These are phyloP conservation scores for Amphiprion clarkii DNA, from an alignment of 2,797 vertebrate genomes.

Conservation along the genomic window DNA sequence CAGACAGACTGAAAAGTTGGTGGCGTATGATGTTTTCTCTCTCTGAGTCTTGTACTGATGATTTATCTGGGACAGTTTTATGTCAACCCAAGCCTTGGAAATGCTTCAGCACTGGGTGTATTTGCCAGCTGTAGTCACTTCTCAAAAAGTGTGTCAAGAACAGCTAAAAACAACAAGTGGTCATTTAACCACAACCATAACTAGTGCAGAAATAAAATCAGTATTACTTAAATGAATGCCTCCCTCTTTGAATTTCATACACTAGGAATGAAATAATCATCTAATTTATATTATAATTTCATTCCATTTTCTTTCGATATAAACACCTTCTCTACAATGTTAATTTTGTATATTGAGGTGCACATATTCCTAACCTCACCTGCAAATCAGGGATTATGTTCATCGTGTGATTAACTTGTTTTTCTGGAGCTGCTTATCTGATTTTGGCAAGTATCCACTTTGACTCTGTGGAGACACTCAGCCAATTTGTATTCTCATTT, in stretches of 20 bases:
- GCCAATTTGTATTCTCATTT: constrained; percentile 39
- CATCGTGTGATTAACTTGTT: constrained; percentile 1
- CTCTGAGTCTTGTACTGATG: not conserved
- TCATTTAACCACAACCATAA: too few relatives aligned
- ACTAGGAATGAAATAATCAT: not conserved
- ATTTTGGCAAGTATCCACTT: constrained; percentile 27
- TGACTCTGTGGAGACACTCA: constrained; percentile 20
- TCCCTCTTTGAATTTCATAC: not conserved
- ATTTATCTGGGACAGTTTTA: not conserved
- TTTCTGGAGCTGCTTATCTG: constrained; percentile 16
- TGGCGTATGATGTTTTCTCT: not conserved
- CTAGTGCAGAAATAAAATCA: not conserved
- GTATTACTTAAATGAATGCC: not conserved
- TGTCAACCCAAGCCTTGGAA: not conserved
- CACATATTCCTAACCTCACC: not conserved
- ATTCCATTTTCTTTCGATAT: too few relatives aligned
- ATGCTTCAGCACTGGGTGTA: not conserved
- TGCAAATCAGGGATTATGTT: constrained; percentile 4
- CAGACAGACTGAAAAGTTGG: too few relatives aligned
- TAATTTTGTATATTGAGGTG: too few relatives aligned
- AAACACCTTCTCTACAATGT: not conserved
- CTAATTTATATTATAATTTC: not conserved
- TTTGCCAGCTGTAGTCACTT: not conserved
- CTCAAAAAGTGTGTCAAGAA: not conserved
- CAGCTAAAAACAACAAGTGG: not conserved